A percentile compares a stretch with the other conserved stretches of the same genome.
Conservation (phyloP, 2,113 vertebrate species). For the Malurus elegans region DNA sequence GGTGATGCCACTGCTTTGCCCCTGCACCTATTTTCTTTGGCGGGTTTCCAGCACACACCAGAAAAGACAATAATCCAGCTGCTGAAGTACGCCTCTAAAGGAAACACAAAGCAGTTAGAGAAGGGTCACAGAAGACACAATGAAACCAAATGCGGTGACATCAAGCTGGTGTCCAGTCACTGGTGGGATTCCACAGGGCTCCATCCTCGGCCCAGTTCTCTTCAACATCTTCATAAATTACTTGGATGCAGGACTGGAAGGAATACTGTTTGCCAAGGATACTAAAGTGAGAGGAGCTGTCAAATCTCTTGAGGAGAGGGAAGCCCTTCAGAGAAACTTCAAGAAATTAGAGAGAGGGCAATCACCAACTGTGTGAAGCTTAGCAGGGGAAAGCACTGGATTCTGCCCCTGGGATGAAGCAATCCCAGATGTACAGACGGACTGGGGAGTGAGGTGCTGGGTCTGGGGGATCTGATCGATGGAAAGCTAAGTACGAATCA, state of each 20-base stretch:
- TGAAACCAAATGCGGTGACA: not conserved
- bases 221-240: not conserved
- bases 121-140: not conserved
- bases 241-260: rapidly evolving
- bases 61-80: not conserved
- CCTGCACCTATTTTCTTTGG: not conserved
- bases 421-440: rapidly evolving
- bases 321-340: not conserved
- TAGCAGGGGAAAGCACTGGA: not conserved
- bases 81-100: not conserved
- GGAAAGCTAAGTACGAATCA: rapidly evolving
- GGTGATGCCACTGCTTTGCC: not conserved
- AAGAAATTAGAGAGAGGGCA: not conserved
- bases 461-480: rapidly evolving
- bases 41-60: not conserved
- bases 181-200: not conserved
- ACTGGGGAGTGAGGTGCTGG: not conserved
- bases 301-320: not conserved
- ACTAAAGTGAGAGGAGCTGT: not conserved
- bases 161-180: not conserved
- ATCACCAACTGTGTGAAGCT: not conserved
- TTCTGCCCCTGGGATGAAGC: not conserved
- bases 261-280: not conserved
- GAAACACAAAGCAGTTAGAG: not conserved
- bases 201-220: not conserved